These are phyloP conservation scores for Drosophila saltans DNA, from an alignment of 1,140 invertebrate genomes.

Conservation along the genomic window DNA sequence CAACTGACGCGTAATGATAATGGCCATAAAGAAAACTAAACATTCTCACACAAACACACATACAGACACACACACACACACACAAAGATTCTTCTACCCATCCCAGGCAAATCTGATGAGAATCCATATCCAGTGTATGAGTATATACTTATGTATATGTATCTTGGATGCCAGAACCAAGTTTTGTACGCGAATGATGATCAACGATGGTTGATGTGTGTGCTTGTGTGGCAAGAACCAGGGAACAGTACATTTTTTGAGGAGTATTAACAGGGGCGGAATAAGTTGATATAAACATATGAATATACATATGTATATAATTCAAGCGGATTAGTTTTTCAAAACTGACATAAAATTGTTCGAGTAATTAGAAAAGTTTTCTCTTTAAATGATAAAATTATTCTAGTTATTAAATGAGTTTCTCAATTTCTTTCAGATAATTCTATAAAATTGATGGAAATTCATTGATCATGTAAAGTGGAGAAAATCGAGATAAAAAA, in stretches of 20 bases:
- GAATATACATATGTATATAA: no score
- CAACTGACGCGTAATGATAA: constrained; percentile 54
- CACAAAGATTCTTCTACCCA: background rate
- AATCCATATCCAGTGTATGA: constrained; percentile 58
- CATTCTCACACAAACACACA: constrained; percentile 49
- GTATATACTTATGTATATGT: no score
- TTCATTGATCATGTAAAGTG: no score
- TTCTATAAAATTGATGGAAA: no score
- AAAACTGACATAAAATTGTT: no score
- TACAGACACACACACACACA: background rate
- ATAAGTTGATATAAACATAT: background rate
- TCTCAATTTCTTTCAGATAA: no score
- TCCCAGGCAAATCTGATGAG: constrained; percentile 53
- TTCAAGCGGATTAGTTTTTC: no score
- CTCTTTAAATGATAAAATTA: no score
- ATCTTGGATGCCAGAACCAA: constrained; percentile 45
- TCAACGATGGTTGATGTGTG: constrained; percentile 68
- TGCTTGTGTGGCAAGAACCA: constrained; percentile 11
- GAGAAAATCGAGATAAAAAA: no score
- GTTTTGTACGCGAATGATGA: constrained; percentile 53
- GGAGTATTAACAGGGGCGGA: background rate
- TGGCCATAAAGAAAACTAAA: constrained; percentile 60
- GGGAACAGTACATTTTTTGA: background rate
- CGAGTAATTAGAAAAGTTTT: no score
- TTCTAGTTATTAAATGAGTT: no score